A percentile compares a stretch with the other conserved stretches of the same genome.
phyloP scores from a whole-genome alignment of 2,888 invertebrate genomes.

The Azorinus chamasolen region DNA sequence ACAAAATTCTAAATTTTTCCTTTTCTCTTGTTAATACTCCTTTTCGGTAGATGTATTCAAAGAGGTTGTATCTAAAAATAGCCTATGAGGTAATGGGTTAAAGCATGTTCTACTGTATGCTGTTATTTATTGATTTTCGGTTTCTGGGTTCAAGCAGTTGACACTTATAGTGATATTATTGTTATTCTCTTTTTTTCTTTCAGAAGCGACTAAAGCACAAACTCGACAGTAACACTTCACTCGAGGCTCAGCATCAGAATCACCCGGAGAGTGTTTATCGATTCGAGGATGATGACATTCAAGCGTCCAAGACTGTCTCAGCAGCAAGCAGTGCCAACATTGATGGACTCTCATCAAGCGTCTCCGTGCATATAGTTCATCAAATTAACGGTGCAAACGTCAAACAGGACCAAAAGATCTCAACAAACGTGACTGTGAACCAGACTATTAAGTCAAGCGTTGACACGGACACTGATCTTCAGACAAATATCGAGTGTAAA shows the following conservation, averaged over 20 bases:
- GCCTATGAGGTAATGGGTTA: no score
- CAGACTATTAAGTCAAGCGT: conserved; percentile 90
- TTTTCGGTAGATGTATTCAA: no score
- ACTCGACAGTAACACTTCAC: conserved; percentile 67
- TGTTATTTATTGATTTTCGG: no score
- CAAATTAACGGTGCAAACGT: conserved; percentile 87
- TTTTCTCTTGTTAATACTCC: no score
- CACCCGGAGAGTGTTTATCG: conserved; percentile 71
- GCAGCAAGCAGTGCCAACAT: conserved; percentile 50
- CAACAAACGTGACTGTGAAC: conserved; percentile 96
- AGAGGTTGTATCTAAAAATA: no score
- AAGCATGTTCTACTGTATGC: no score
- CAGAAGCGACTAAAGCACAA: conserved; percentile 80
- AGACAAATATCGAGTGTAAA: conserved; percentile 84
- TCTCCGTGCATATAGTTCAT: conserved; percentile 97
- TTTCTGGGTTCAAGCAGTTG: no score
- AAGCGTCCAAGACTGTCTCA: conserved; percentile 57
- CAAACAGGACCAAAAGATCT: conserved; percentile 87
- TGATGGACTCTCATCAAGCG: conserved; percentile 84
- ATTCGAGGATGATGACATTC: conserved; percentile 73
- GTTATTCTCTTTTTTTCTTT: conserved; percentile 47
- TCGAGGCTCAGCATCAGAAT: conserved; percentile 52
- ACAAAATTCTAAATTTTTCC: no score
- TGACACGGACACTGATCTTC: conserved; percentile 68
- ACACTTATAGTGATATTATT: neutral